Evolutionary conservation across 2,888 invertebrate species (phyloP), one percentile per base, ranked within the genome.

Genomic region (Macrostomum cliftonense): DNA sequence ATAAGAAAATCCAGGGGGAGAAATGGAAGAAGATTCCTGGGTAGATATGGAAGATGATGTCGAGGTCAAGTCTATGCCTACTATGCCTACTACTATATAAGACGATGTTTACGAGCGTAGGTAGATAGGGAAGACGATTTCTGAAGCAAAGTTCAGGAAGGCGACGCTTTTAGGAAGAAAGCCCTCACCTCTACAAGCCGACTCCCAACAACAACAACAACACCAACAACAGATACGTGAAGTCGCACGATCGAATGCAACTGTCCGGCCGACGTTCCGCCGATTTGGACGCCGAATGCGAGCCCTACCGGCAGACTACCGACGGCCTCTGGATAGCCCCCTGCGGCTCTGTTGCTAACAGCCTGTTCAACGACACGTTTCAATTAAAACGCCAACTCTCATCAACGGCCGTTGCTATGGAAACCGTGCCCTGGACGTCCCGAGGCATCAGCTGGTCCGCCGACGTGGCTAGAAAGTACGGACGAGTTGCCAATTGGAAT

Each of bases 261-360:
- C 75, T 97, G 14, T 74, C 89, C 42, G 95, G 95, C 0, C 56
- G 64, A 46, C 39, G 9, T 1, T 74, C 77, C 5, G 70, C 83
- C n/a, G 71, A 71, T 0, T 77, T 81, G 0, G 59, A 55, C 1
- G 72, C 75, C 0, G 89, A 91, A 67, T 95, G 93, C 67, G 76
- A 76, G 37, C 91, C 91, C 0, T 76, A 74, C 58, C 70, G 69
- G 0, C 72, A 4, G 9, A 7, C 28, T 9, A 9, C 28, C 28
- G 28, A 28, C 28, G 28, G 28, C 28, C 4, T 7, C 4, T 28
- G 28, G 28, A 28, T 28, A 4, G 93, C 88, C 2, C 97, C 97
- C 0, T 97, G 97, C 71, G 97, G 97, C 13, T 95, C 95, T 12
- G 93, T 99, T 55, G 97, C 97, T 1, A 97, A 97, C 74, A 95